Evolutionary conservation across 2,113 vertebrate species (phyloP).

Genomic region (Coryphaenoides rupestris): DNA sequence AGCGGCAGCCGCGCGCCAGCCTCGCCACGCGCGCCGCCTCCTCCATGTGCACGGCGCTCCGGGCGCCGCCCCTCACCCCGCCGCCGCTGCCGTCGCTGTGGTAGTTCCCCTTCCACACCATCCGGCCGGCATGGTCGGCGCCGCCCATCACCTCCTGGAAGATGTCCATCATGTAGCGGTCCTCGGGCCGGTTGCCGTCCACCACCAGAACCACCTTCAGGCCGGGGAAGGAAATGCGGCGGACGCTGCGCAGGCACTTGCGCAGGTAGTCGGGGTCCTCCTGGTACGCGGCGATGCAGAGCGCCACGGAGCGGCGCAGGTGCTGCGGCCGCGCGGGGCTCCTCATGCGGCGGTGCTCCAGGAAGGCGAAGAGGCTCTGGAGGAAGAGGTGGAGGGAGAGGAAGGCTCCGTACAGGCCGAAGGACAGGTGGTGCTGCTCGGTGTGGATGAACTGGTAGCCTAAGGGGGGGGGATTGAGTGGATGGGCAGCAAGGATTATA

Average conservation of each 20-base stretch:
- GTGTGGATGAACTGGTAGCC: constrained; percentile 99
- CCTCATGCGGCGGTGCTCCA: constrained; percentile 92
- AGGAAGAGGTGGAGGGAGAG: constrained; percentile 91
- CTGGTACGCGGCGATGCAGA: constrained; percentile 95
- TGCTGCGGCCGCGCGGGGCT: constrained; percentile 66
- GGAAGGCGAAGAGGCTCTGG: constrained; percentile 94
- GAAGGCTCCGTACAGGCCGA: constrained; percentile 94
- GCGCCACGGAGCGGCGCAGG: constrained; percentile 79
- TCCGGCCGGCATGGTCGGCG: constrained; percentile 76
- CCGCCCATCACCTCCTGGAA: constrained; percentile 92
- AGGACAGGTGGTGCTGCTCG: constrained; percentile 96
- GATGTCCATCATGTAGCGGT: constrained; percentile 97
- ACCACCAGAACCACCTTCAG: constrained; percentile 97
- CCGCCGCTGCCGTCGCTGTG: constrained; percentile 77
- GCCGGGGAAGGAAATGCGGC: constrained; percentile 86
- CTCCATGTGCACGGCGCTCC: constrained; percentile 55
- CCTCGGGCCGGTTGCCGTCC: constrained; percentile 89
- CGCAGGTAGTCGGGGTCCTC: constrained; percentile 94
- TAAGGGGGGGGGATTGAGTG: neutral
- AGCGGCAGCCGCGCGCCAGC: constrained; percentile 79
- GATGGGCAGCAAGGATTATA: neutral
- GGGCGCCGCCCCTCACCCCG: constrained; percentile 33
- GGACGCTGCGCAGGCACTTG: constrained; percentile 88
- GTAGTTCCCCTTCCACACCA: constrained; percentile 93
- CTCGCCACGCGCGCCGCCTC: constrained; percentile 73